These are phyloP conservation scores for Cydia strobilella DNA, from an alignment of 1,140 invertebrate genomes.

Conservation along the genomic window DNA sequence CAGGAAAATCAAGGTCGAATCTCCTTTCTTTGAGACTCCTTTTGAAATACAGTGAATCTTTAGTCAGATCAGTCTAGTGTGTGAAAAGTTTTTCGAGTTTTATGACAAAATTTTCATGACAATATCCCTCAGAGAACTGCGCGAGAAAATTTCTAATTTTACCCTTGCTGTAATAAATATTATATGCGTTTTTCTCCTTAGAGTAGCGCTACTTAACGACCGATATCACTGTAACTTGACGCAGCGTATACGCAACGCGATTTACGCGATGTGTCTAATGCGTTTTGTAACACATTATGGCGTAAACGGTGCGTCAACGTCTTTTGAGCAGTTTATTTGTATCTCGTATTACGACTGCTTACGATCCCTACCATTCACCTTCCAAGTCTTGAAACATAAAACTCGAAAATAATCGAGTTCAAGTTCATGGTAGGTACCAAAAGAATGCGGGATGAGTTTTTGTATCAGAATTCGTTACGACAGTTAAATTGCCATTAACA, in stretches of 20 bases:
- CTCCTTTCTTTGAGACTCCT: not conserved
- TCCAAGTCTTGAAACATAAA: too few species aligned
- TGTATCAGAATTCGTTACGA: conserved; percentile 18
- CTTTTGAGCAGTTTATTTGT: too few species aligned
- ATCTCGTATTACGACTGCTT: too few species aligned
- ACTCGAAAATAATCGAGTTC: not conserved
- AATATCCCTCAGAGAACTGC: not conserved
- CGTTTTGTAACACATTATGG: too few species aligned
- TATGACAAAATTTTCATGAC: not conserved
- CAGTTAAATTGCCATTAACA: conserved; percentile 30
- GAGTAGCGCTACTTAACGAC: not conserved
- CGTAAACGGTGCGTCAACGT: too few species aligned
- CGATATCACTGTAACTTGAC: too few species aligned
- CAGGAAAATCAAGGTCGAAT: not conserved
- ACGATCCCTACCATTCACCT: too few species aligned
- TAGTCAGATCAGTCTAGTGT: not conserved
- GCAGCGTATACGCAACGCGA: too few species aligned
- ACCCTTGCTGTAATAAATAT: not conserved
- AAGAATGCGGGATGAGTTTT: conserved; percentile 20
- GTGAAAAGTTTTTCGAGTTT: conserved; percentile 5
- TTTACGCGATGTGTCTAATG: too few species aligned
- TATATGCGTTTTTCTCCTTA: not conserved
- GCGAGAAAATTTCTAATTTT: not conserved
- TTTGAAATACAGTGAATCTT: not conserved
- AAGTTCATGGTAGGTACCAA: not conserved